Base-by-base conservation (phyloP, 1,140 invertebrate genomes). In the Neodiprion pinetum region DNA sequence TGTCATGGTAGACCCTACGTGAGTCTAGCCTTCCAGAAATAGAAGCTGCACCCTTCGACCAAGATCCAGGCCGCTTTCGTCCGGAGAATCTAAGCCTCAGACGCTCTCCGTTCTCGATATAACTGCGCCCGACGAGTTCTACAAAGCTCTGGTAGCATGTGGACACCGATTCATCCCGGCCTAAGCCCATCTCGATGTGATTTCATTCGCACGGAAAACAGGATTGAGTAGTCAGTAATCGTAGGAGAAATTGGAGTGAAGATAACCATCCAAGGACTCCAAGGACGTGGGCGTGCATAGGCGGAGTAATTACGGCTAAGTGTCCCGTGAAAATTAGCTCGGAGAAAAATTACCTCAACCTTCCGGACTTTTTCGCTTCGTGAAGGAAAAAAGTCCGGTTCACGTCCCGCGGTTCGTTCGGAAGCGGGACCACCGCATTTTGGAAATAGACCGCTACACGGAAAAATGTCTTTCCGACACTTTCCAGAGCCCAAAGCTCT, bases 1-100 rank as follows among this genome's bases (percentile, higher is more conserved):
- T 76, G 76, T 78, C 74, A 78, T 73, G 73, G 71, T 67, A 70
- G 70, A 9, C 53, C 53, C 7, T 61, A 61, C 53, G 53, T 61
- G 53, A 12, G 53, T 61, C 53, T 61, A 61, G 53, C 53, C 53
- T 61, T 61, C 53, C 53, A 61, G 53, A 61, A 61, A 61, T 61
- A 61, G 53, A 61, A 61, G 53, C 53, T 61, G 53, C 53, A 61
- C 53, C 53, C 53, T 61, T 61, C 53, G 53, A 61, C 53, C 53
- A 40, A 12, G 53, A 61, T 61, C 53, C 53, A 61, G 3, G 53
- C 53, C 53, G 53, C 53, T 61, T 61, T 61, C 11, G 53, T 61
- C 53, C 11, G 53, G n/a, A 61, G 53, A 61, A 4, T 9, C 53
- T 61, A 5, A 61, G 53, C 53, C 53, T 61, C 11, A 61, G 53